Evolutionary conservation across 2,797 vertebrate genomes (phyloP).

Genomic region (Rhodeus uyekii): DNA sequence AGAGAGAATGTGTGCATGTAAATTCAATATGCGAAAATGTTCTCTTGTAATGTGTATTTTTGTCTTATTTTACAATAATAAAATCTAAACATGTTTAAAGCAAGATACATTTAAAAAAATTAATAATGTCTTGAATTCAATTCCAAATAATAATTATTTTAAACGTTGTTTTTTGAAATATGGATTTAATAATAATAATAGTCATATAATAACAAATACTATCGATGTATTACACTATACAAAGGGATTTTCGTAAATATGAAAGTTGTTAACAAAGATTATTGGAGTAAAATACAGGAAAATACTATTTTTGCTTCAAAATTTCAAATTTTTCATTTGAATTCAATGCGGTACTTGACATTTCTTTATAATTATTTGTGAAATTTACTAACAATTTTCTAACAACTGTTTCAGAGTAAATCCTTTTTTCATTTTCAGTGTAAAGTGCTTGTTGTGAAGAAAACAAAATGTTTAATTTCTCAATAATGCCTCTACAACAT

Average conservation of each 20-base stretch:
- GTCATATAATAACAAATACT: not conserved
- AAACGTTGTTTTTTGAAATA: not conserved
- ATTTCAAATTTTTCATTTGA: not conserved
- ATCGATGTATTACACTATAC: too few relatives aligned
- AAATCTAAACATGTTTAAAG: not conserved
- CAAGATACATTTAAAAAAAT: not conserved
- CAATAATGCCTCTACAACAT: not conserved
- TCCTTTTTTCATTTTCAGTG: not conserved
- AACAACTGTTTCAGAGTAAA: not conserved
- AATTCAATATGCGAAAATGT: too few relatives aligned
- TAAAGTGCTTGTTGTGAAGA: not conserved
- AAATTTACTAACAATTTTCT: not conserved
- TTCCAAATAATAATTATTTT: not conserved
- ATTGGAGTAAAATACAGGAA: not conserved
- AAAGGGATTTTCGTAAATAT: not conserved
- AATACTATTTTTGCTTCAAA: not conserved
- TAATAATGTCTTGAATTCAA: not conserved
- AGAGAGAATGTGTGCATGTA: too few relatives aligned
- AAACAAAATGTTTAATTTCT: not conserved
- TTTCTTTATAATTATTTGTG: not conserved
- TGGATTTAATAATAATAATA: not conserved
- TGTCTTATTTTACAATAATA: not conserved
- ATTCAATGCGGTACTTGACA: not conserved
- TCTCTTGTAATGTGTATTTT: not conserved
- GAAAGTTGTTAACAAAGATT: not conserved